phyloP scores from a whole-genome alignment of 2,113 vertebrate genomes.

The Coturnix japonica region DNA sequence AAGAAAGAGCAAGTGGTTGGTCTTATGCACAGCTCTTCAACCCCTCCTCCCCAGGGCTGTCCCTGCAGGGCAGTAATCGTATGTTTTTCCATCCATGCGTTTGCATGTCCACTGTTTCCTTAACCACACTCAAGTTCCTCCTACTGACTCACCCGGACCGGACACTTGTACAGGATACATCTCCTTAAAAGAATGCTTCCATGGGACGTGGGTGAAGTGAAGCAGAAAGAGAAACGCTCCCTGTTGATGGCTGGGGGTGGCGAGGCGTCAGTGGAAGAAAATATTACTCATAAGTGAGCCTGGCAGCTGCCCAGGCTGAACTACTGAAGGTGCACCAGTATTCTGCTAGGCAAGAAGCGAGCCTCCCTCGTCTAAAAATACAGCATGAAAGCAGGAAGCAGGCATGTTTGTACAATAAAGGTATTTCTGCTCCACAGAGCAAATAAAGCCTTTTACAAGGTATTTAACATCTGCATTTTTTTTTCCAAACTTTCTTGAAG shows the following conservation, averaged over 20 bases:
- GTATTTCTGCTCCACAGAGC: background rate
- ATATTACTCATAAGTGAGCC: slow-evolving; percentile 58
- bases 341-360: slow-evolving; percentile 38
- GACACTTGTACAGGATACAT: slow-evolving; percentile 20
- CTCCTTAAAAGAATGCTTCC: slow-evolving; percentile 19
- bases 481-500: background rate
- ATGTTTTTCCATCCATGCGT: background rate
- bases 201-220: slow-evolving; percentile 15
- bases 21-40: background rate
- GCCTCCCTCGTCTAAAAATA: slow-evolving; percentile 13
- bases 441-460: slow-evolving; percentile 1
- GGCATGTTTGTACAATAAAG: background rate
- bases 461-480: background rate
- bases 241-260: slow-evolving; percentile 44
- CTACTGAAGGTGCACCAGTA: background rate
- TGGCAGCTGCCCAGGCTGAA: slow-evolving; percentile 46
- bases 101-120: background rate
- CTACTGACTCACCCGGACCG: slow-evolving; percentile 42
- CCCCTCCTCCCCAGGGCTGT: background rate
- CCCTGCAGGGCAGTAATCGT: background rate
- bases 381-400: background rate
- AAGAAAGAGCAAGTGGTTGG: background rate
- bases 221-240: slow-evolving; percentile 3
- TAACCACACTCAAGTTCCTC: background rate
- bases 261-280: slow-evolving; percentile 54